phyloP scores from a whole-genome alignment of 1,140 invertebrate species.

The Zophobas atratus region DNA sequence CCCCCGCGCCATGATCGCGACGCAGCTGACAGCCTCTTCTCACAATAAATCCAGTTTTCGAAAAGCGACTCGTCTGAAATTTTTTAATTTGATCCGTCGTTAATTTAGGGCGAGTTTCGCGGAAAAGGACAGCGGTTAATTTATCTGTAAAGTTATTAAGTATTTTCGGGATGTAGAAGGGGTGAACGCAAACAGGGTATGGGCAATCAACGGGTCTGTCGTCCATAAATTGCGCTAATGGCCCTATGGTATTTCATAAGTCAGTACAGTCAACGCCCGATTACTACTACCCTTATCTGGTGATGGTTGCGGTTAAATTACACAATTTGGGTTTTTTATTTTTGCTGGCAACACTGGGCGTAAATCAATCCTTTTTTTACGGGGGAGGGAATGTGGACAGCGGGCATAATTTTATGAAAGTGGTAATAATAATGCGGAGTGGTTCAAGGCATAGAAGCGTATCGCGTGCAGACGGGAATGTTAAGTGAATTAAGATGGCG shows the following conservation, averaged over 20 bases:
- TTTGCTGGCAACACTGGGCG: neutral
- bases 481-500: conserved; percentile 61
- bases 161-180: conserved; percentile 49
- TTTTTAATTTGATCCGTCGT: conserved; percentile 34
- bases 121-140: conserved; percentile 46
- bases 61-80: conserved; percentile 33
- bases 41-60: neutral
- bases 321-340: conserved; percentile 20
- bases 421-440: conserved; percentile 32
- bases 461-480: conserved; percentile 55
- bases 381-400: neutral
- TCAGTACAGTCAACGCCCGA: conserved; percentile 57
- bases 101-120: conserved; percentile 36
- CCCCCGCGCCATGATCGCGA: conserved; percentile 33
- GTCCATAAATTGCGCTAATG: conserved; percentile 66
- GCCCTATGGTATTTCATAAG: conserved; percentile 68
- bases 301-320: conserved; percentile 46
- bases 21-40: neutral
- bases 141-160: conserved; percentile 50
- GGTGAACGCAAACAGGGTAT: conserved; percentile 56
- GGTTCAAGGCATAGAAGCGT: conserved; percentile 30
- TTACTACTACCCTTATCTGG: conserved; percentile 54
- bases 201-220: conserved; percentile 63
- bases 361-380: conserved; percentile 16
- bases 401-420: conserved; percentile 17